Evolutionary conservation across 2,797 vertebrate species (phyloP).

Genomic region (Urophycis tenuis): DNA sequence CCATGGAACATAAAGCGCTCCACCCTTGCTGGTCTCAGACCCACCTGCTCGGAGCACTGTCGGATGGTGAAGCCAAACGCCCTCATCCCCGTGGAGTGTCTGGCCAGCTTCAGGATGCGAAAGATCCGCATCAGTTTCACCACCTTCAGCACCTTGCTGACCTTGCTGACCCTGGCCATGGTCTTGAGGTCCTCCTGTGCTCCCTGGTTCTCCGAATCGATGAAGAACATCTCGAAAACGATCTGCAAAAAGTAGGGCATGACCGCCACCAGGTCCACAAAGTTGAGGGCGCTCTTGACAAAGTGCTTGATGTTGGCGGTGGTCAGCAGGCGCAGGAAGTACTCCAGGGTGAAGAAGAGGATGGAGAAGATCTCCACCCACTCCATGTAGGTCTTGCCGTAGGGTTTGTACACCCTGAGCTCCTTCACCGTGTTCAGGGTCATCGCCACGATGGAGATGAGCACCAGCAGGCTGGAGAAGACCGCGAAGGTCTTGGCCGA

Average conservation of each 20-base stretch:
- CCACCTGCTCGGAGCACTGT: slow-evolving; percentile 87
- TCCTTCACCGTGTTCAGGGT: slow-evolving; percentile 84
- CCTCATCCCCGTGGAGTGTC: slow-evolving; percentile 87
- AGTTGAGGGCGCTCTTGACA: slow-evolving; percentile 79
- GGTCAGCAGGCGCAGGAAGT: slow-evolving; percentile 78
- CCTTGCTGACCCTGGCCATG: slow-evolving; percentile 82
- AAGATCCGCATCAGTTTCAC: slow-evolving; percentile 89
- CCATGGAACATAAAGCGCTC: background rate
- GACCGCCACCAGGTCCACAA: slow-evolving; percentile 84
- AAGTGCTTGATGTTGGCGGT: slow-evolving; percentile 77
- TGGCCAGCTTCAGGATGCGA: slow-evolving; percentile 85
- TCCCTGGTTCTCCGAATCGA: slow-evolving; percentile 59
- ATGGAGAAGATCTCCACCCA: slow-evolving; percentile 80
- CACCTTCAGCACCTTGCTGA: slow-evolving; percentile 87
- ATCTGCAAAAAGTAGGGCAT: slow-evolving; percentile 88
- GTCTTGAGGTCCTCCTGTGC: slow-evolving; percentile 81
- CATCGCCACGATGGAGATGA: slow-evolving; percentile 87
- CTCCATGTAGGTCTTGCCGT: slow-evolving; percentile 80
- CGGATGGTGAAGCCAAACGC: slow-evolving; percentile 89
- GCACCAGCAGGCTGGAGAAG: slow-evolving; percentile 83
- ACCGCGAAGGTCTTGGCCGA: slow-evolving; percentile 82
- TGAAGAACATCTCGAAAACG: slow-evolving; percentile 76
- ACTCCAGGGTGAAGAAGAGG: slow-evolving; percentile 84
- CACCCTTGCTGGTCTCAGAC: background rate
- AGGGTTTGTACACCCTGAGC: slow-evolving; percentile 70